Evolutionary conservation across 2,797 vertebrate species (phyloP).

Genomic region (Sebastes melanostomus): DNA sequence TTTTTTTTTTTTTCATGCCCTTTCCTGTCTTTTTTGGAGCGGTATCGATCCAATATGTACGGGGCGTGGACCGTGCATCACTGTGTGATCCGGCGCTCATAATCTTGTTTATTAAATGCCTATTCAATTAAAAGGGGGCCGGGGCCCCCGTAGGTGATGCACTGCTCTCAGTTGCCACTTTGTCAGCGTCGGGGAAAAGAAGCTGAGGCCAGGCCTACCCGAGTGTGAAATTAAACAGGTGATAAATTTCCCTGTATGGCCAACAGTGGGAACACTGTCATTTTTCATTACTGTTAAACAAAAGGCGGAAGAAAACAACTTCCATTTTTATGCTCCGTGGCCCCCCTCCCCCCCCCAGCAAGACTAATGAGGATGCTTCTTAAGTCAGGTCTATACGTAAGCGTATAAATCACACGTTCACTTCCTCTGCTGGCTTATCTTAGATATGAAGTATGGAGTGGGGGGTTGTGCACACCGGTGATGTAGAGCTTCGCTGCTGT

Average conservation of each 20-base stretch:
- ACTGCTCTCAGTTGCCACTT: slow-evolving; percentile 72
- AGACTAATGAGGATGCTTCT: slow-evolving; percentile 83
- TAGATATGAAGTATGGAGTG: slow-evolving; percentile 46
- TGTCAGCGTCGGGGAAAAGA: slow-evolving; percentile 79
- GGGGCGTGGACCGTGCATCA: slow-evolving; percentile 17
- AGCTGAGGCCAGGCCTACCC: slow-evolving; percentile 76
- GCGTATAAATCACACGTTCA: slow-evolving; percentile 72
- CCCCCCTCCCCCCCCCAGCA: slow-evolving; percentile 27
- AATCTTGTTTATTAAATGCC: slow-evolving; percentile 79
- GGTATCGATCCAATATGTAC: slow-evolving; percentile 15
- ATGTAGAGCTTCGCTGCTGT: slow-evolving; percentile 50
- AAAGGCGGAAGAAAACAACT: slow-evolving; percentile 78
- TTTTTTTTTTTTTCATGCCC: not conserved
- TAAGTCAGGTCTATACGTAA: slow-evolving; percentile 67
- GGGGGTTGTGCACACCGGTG: slow-evolving; percentile 5
- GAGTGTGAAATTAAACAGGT: slow-evolving; percentile 89
- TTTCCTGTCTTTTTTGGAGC: slow-evolving; percentile 20
- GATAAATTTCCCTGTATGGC: slow-evolving; percentile 80
- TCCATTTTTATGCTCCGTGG: slow-evolving; percentile 67
- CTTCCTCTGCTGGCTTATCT: slow-evolving; percentile 59
- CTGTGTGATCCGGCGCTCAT: slow-evolving; percentile 59
- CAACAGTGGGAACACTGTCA: slow-evolving; percentile 75
- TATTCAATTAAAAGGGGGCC: slow-evolving; percentile 75
- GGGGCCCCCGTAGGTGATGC: slow-evolving; percentile 67
- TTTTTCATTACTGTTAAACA: slow-evolving; percentile 85